phyloP scores from a whole-genome alignment of 2,113 vertebrate genomes.

The Desmodus rotundus region DNA sequence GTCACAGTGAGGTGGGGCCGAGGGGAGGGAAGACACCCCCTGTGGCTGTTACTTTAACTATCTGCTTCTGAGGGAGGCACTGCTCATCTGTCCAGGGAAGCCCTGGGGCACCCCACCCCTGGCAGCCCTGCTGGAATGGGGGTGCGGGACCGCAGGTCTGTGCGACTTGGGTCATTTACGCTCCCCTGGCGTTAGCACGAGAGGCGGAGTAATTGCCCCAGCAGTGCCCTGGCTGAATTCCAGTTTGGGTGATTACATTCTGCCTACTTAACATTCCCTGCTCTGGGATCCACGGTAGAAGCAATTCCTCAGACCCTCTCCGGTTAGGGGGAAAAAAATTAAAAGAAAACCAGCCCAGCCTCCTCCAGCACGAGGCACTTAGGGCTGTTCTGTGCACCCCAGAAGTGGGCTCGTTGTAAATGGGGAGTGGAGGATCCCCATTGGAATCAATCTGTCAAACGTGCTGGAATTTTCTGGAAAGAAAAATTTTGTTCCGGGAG shows the following conservation, averaged over 20 bases:
- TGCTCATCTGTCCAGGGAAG: not conserved
- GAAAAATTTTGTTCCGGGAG: not conserved
- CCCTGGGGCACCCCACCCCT: not conserved
- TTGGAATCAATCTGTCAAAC: not conserved
- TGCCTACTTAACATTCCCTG: conserved; percentile 72
- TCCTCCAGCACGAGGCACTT: not conserved
- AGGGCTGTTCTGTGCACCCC: not conserved
- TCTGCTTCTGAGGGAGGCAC: not conserved
- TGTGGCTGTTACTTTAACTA: not conserved
- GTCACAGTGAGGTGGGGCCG: rapidly evolving
- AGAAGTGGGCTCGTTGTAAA: not conserved
- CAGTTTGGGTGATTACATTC: conserved; percentile 71
- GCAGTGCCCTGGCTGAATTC: conserved; percentile 71
- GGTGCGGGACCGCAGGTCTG: not conserved
- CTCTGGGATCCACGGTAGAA: conserved; percentile 61
- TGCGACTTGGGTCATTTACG: not conserved
- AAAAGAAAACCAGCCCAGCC: not conserved
- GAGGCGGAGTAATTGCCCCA: conserved; percentile 58
- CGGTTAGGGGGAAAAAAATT: not conserved
- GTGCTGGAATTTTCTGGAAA: conserved; percentile 38
- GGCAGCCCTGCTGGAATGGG: not conserved
- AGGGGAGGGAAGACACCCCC: not conserved
- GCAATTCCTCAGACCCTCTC: conserved; percentile 66
- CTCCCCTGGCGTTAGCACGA: conserved; percentile 55
- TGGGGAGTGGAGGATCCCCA: not conserved